A percentile compares a stretch with the other conserved stretches of the same genome.
Evolutionary conservation across 2,797 vertebrate genomes (phyloP).

Genomic region (Lacerta agilis): DNA sequence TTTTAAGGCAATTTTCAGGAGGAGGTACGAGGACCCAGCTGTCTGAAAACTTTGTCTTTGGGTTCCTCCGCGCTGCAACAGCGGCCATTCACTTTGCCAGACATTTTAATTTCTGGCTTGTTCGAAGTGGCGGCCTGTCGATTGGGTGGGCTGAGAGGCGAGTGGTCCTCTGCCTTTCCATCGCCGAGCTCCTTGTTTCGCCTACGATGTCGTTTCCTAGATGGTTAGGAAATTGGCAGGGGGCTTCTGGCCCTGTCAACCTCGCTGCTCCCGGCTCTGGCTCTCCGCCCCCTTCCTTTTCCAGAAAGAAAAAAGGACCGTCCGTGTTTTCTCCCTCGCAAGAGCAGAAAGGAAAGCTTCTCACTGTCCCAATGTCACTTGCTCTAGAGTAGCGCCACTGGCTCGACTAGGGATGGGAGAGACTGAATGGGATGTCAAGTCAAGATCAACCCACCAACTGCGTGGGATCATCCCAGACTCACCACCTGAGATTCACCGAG

Average conservation of each 20-base stretch:
- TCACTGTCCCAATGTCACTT: background rate
- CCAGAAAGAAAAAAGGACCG: slow-evolving; percentile 7
- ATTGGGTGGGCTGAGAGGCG: slow-evolving; percentile 44
- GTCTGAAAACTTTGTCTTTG: background rate
- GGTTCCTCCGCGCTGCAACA: slow-evolving; percentile 32
- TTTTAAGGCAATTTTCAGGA: background rate
- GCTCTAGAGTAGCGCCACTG: background rate
- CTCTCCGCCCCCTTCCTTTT: background rate
- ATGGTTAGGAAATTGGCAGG: background rate
- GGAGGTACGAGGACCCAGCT: background rate
- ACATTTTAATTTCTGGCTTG: slow-evolving; percentile 51
- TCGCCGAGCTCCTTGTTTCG: background rate
- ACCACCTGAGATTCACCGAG: no score
- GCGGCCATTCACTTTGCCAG: slow-evolving; percentile 46
- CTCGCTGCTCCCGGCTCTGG: background rate
- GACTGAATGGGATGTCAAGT: no score
- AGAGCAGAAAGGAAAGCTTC: slow-evolving; percentile 25
- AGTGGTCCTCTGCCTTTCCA: no score
- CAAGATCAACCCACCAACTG: no score
- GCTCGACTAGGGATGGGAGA: no score
- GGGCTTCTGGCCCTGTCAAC: background rate
- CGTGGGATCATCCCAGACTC: no score
- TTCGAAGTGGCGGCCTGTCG: slow-evolving; percentile 32
- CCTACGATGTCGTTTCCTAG: background rate
- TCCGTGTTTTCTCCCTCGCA: background rate